These are phyloP conservation scores for Arion vulgaris DNA, from an alignment of 1,140 invertebrate species.

Conservation along the genomic window DNA sequence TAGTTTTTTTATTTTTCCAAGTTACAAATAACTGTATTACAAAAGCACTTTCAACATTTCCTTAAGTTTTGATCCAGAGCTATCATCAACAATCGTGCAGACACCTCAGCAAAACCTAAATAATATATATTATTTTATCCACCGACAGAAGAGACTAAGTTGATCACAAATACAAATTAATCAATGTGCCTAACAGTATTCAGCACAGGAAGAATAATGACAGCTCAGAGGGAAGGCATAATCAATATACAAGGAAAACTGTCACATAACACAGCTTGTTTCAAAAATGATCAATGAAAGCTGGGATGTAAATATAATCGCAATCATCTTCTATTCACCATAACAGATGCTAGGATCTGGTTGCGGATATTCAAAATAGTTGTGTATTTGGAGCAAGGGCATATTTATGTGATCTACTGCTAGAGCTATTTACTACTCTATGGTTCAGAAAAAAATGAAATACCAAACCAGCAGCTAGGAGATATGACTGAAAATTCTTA, in stretches of 20 bases:
- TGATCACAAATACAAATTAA: constrained; percentile 1
- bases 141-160: background rate
- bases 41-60: too few relatives aligned
- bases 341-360: background rate
- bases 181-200: background rate
- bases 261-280: background rate
- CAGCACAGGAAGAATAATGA: background rate
- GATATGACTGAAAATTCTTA: too few relatives aligned
- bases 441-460: too few relatives aligned
- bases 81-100: background rate
- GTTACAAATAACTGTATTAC: too few relatives aligned
- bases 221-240: background rate
- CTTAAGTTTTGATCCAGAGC: too few relatives aligned
- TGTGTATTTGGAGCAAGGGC: too few relatives aligned
- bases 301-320: background rate
- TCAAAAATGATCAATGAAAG: constrained; percentile 16
- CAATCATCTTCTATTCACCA: background rate
- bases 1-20: too few relatives aligned
- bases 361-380: background rate
- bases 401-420: too few relatives aligned
- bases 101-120: background rate
- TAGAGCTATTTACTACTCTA: too few relatives aligned
- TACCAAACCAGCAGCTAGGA: too few relatives aligned
- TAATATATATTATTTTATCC: background rate
- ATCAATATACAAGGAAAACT: constrained; percentile 9